These are phyloP conservation scores for Euphydryas editha DNA, from an alignment of 2,888 invertebrate genomes.

Conservation along the genomic window DNA sequence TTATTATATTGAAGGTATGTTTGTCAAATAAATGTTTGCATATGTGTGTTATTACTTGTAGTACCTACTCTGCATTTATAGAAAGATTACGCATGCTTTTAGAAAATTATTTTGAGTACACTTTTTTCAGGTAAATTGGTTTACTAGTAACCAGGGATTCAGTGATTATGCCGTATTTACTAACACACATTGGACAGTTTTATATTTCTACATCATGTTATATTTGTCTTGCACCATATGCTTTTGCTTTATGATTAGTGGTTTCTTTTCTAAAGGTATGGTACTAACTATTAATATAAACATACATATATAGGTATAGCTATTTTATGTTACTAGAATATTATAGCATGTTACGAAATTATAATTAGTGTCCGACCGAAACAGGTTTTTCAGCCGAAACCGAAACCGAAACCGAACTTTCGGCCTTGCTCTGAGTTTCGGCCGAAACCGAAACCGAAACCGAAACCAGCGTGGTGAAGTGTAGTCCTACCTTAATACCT, in stretches of 20 bases:
- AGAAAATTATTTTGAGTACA: conserved; percentile 3
- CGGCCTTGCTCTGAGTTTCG: too few species aligned
- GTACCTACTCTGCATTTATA: not conserved
- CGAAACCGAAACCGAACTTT: too few species aligned
- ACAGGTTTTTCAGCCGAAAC: too few species aligned
- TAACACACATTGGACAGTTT: conserved; percentile 85
- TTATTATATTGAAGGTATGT: conserved; percentile 83
- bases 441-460: too few species aligned
- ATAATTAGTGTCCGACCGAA: too few species aligned
- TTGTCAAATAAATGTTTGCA: conserved; percentile 13
- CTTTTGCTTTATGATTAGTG: conserved; percentile 91
- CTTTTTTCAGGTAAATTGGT: conserved; percentile 79
- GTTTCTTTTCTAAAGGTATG: conserved; percentile 90
- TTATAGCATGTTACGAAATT: not conserved
- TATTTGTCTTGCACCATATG: conserved; percentile 88
- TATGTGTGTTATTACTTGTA: not conserved
- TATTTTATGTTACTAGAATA: not conserved
- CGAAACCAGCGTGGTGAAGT: too few species aligned
- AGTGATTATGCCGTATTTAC: conserved; percentile 86
- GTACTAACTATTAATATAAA: conserved; percentile 14
- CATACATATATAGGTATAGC: not conserved
- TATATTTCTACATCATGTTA: conserved; percentile 88
- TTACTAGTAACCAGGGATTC: conserved; percentile 71
- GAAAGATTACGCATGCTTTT: not conserved
- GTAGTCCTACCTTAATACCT: too few species aligned